Evolutionary conservation across 2,888 invertebrate species (phyloP).

Genomic region (Ligdia adustata): DNA sequence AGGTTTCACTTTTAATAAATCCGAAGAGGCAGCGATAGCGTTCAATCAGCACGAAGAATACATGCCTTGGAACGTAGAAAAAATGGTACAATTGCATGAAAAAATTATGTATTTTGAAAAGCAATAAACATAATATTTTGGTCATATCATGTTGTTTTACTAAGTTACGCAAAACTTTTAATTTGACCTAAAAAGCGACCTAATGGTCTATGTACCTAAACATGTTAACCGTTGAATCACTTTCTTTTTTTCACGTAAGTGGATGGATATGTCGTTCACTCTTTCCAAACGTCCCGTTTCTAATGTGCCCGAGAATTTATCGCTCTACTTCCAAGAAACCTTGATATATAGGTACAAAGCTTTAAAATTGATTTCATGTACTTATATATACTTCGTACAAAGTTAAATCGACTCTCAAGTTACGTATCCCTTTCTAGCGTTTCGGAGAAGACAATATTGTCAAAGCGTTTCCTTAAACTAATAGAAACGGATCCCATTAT

Average conservation of each 20-base stretch:
- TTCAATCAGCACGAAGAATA: too few species aligned
- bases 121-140: too few species aligned
- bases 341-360: slow-evolving; percentile 35
- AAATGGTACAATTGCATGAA: too few species aligned
- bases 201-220: background rate
- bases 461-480: slow-evolving; percentile 27
- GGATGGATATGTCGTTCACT: slow-evolving; percentile 37
- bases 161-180: too few species aligned
- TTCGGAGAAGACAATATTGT: slow-evolving; percentile 12
- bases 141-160: too few species aligned
- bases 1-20: too few species aligned
- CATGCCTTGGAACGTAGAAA: too few species aligned
- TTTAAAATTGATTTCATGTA: slow-evolving; percentile 33
- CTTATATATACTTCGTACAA: slow-evolving; percentile 21
- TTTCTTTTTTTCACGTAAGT: slow-evolving; percentile 24
- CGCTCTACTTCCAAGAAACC: slow-evolving; percentile 32
- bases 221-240: slow-evolving; percentile 14
- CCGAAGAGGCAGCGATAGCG: too few species aligned
- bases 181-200: too few species aligned
- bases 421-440: slow-evolving; percentile 14
- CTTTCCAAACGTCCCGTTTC: slow-evolving; percentile 32
- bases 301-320: slow-evolving; percentile 44
- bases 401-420: slow-evolving; percentile 23
- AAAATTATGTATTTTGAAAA: too few species aligned
- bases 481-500: slow-evolving; percentile 32